Percentiles rank a stretch among this genome's conserved stretches.
phyloP scores from a whole-genome alignment of 2,888 invertebrate genomes.

The Lepidocyrtinus sp. region DNA sequence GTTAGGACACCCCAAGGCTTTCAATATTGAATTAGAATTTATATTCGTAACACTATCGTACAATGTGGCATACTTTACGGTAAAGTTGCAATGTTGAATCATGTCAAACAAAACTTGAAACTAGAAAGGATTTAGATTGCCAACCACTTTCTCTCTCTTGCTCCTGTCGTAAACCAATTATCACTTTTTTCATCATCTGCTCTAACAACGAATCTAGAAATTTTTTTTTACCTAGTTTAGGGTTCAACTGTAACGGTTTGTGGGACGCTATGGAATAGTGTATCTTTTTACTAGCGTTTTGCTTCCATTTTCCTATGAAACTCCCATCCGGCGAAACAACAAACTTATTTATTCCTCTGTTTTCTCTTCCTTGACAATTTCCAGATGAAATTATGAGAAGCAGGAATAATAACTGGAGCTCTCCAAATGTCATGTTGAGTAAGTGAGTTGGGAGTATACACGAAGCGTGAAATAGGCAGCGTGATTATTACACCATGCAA shows the following conservation, averaged over 20 bases:
- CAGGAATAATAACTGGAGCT: background rate
- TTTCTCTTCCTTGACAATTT: background rate
- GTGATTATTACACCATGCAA: background rate
- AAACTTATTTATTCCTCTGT: background rate
- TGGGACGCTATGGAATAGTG: no score
- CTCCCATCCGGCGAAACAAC: no score
- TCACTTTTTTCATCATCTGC: background rate
- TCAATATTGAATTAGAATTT: background rate
- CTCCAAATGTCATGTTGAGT: background rate
- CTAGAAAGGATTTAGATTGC: background rate
- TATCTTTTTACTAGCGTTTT: no score
- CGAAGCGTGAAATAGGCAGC: no score
- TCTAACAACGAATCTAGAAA: background rate
- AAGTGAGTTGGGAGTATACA: background rate
- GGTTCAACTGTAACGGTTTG: background rate
- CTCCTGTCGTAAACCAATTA: background rate
- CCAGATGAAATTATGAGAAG: constrained; percentile 1
- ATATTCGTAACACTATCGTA: no score
- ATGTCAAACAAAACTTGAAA: background rate
- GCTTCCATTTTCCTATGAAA: no score
- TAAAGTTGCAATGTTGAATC: background rate
- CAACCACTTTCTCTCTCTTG: background rate
- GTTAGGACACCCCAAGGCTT: no score
- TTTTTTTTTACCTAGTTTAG: background rate
- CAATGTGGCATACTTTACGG: no score